These are phyloP conservation scores for Allacma fusca DNA, from an alignment of 2,888 invertebrate genomes.

Conservation along the genomic window DNA sequence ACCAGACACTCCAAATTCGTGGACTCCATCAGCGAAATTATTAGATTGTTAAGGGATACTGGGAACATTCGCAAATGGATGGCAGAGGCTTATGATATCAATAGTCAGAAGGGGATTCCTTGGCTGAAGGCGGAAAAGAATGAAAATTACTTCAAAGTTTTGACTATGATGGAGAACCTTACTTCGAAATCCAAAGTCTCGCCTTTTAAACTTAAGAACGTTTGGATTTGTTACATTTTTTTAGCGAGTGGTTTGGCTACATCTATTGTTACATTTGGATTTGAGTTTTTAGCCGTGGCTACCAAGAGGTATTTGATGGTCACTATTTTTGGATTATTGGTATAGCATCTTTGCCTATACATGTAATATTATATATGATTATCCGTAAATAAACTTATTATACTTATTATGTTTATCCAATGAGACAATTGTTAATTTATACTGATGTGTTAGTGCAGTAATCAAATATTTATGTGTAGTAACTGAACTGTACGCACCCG, in stretches of 20 bases:
- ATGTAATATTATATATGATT: no score
- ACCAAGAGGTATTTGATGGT: no score
- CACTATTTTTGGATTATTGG: no score
- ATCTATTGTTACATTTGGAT: no score
- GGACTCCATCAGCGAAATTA: not conserved
- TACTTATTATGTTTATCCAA: no score
- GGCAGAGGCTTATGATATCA: not conserved
- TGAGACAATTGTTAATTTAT: no score
- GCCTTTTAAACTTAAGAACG: not conserved
- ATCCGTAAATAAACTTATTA: no score
- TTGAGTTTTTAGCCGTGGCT: no score
- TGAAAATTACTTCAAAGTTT: not conserved
- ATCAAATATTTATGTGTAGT: no score
- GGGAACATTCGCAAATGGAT: slow-evolving; percentile 25
- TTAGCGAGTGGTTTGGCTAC: not conserved
- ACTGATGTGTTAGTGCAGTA: no score
- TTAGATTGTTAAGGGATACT: slow-evolving; percentile 1
- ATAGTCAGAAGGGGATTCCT: not conserved
- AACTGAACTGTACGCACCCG: no score
- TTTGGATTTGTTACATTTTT: not conserved
- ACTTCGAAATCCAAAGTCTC: not conserved
- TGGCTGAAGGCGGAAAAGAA: not conserved
- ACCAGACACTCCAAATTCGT: slow-evolving; percentile 10
- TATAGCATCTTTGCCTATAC: no score
- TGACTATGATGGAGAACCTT: not conserved